phyloP scores from a whole-genome alignment of 2,113 vertebrate genomes.

The Brienomyrus longianalis region DNA sequence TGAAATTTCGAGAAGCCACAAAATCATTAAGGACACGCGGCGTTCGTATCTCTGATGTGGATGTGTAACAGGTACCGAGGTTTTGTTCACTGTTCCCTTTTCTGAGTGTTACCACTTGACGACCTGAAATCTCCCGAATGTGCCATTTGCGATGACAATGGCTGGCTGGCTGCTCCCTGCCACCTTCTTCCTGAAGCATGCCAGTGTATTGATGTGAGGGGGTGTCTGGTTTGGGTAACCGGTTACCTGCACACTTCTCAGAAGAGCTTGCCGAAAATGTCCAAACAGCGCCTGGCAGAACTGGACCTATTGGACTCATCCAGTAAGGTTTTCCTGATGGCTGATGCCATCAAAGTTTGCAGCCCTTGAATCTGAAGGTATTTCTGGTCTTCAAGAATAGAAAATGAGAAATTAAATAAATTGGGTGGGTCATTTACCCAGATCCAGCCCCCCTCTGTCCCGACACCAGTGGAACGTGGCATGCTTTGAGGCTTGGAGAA shows the following conservation, averaged over 20 bases:
- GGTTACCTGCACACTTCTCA: background rate
- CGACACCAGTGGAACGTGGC: background rate
- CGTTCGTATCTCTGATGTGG: background rate
- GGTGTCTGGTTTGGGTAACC: background rate
- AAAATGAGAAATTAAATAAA: background rate
- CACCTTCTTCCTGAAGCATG: background rate
- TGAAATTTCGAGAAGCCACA: background rate
- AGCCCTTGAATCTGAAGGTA: background rate
- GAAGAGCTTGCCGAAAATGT: background rate
- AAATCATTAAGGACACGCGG: background rate
- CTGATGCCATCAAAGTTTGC: background rate
- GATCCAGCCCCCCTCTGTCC: background rate
- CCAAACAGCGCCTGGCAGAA: background rate
- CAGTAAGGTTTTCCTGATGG: background rate
- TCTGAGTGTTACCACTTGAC: background rate
- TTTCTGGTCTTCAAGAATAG: background rate
- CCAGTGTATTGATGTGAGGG: background rate
- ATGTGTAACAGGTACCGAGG: background rate
- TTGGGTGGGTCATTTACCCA: background rate
- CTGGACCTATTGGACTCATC: background rate
- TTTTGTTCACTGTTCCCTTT: background rate
- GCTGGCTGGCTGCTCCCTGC: background rate
- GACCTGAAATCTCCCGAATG: background rate
- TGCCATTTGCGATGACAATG: background rate
- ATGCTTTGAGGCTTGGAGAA: slow-evolving; percentile 12